Conservation (phyloP, 2,113 vertebrate genomes). For the Bagarius yarrelli region DNA sequence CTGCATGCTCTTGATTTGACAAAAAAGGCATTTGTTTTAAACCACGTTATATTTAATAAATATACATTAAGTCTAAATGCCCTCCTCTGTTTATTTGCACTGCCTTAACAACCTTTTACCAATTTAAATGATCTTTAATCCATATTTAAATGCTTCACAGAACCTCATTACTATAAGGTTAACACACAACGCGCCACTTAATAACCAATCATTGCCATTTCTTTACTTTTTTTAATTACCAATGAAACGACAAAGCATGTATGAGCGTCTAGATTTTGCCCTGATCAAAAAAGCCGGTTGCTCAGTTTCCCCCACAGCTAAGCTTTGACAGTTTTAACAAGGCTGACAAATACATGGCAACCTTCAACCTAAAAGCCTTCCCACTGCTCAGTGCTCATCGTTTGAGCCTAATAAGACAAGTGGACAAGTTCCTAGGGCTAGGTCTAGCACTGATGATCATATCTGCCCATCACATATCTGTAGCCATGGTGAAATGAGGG, state of each 20-base stretch:
- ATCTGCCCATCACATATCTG: slow-evolving; percentile 30
- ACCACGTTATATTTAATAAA: too few relatives aligned
- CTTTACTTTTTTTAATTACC: slow-evolving; percentile 30
- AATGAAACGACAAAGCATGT: slow-evolving; percentile 2
- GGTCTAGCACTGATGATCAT: slow-evolving; percentile 36
- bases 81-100: background rate
- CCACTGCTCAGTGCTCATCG: slow-evolving; percentile 25
- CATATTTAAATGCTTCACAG: slow-evolving; percentile 8
- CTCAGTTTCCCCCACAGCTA: background rate
- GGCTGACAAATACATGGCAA: slow-evolving; percentile 48
- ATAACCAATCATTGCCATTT: slow-evolving; percentile 12
- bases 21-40: too few relatives aligned
- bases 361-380: slow-evolving; percentile 40
- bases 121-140: slow-evolving; percentile 38
- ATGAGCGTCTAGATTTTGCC: background rate
- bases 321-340: slow-evolving; percentile 43
- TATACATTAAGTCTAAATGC: background rate
- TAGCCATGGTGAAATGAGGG: slow-evolving; percentile 37
- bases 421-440: slow-evolving; percentile 24
- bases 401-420: slow-evolving; percentile 43
- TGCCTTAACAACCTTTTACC: slow-evolving; percentile 15
- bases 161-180: slow-evolving; percentile 6
- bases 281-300: slow-evolving; percentile 1
- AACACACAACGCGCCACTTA: slow-evolving; percentile 9
- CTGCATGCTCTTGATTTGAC: slow-evolving; percentile 23